Evolutionary conservation across 2,113 vertebrate species (phyloP), one percentile per base, ranked within the genome.

Genomic region (Cinclus mexicanus): DNA sequence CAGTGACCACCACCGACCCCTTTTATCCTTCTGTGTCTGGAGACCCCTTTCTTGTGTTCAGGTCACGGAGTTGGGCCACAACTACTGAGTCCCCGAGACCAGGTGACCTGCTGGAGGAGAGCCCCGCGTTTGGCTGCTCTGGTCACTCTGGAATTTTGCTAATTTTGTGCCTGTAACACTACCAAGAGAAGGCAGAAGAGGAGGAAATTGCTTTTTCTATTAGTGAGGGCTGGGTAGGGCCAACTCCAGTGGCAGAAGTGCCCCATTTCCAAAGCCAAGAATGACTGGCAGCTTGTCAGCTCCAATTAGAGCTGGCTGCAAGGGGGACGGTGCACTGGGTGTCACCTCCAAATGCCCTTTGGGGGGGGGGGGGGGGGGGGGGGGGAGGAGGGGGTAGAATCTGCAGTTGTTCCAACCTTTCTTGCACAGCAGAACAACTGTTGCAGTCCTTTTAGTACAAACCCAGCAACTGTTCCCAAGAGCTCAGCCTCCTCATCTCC

Each of bases 381-480:
- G 75, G n/a, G 52, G 12, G 72, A 84, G 70, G 2, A 26, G 16
- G 61, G 9, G 71, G 90, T 83, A 71, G 94, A 94, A 96, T 97
- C 87, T 96, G 96, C 99, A 99, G 99, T 98, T 99, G 99, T 98
- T 94, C 95, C 90, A 79, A 97, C 57, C 96, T 97, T 97, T 98
- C 98, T 98, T 95, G 98, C 97, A 97, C 97, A 90, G 95, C 93
- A 93, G 93, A 98, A 98, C 98, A 99, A 99, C 98, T 99, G 99
- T 98, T 98, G 97, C 96, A 76, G 84, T 97, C 97, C 94, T 97
- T 97, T 98, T 93, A 97, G 97, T 98, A 97, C 76, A 98, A 98
- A 98, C 87, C 96, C 97, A 97, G 98, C 99, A 99, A 99, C 99
- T 99, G 99, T 98, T 99, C 98, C 95, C 94, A 95, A 91, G 90